Percentiles rank a stretch among this genome's conserved stretches.
phyloP scores from a whole-genome alignment of 2,113 vertebrate species.

The Limanda limanda region DNA sequence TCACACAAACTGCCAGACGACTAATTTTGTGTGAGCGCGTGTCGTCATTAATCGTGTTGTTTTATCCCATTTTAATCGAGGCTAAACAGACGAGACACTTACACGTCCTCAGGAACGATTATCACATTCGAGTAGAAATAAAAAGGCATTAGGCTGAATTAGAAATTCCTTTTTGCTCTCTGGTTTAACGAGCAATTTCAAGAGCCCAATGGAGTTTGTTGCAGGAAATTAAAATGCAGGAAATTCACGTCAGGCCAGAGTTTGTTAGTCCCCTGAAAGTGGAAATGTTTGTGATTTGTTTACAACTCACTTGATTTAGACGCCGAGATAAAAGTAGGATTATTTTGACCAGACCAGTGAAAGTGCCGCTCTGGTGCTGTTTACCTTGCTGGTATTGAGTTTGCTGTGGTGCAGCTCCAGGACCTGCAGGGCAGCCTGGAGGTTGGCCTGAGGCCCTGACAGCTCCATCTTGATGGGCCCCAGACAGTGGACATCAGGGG shows the following conservation, averaged over 20 bases:
- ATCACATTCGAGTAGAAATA: neutral
- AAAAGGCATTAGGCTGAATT: neutral
- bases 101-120: constrained; percentile 2
- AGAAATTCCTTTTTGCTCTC: neutral
- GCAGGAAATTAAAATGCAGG: too few species aligned
- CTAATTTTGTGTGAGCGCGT: neutral
- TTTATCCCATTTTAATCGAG: constrained; percentile 13
- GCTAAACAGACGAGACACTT: constrained; percentile 13
- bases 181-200: constrained; percentile 3
- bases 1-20: constrained; percentile 1
- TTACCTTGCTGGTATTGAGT: constrained; percentile 96
- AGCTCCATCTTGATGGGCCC: constrained; percentile 96
- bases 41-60: constrained; percentile 17
- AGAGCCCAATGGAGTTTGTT: neutral
- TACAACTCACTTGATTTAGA: too few species aligned
- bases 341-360: too few species aligned
- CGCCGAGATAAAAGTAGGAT: too few species aligned
- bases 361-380: neutral
- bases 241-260: too few species aligned
- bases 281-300: too few species aligned
- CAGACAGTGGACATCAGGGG: constrained; percentile 93
- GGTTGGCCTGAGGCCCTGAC: constrained; percentile 92
- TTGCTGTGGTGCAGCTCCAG: constrained; percentile 96
- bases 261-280: too few species aligned
- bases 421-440: constrained; percentile 93